Evolutionary conservation across 2,888 invertebrate genomes (phyloP), one percentile per base, ranked within the genome.

Genomic region (Emmelina monodactyla): DNA sequence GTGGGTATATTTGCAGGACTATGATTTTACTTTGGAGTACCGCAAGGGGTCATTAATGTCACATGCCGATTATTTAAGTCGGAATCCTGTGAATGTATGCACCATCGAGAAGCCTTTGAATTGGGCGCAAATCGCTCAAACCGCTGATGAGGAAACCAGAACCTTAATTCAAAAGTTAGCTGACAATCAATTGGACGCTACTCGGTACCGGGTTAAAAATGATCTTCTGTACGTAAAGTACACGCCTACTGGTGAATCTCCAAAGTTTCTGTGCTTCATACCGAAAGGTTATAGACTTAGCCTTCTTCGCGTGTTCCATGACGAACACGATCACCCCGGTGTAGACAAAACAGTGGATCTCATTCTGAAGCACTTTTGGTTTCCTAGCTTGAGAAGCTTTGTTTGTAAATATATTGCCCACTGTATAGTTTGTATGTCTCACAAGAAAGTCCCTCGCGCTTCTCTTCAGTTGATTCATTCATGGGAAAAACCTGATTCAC

Each of bases 401-500:
- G 33, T 19, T 14, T 4, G 19, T 14, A 37, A 32, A 19, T 37
- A 37, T 14, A 16, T 29, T 16, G 4, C 29, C 1, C 33, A 37
- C 14, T 37, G 37, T 22, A 6, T 25, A 25, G 25, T 37, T 10
- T 46, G 40, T 14, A 14, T 48, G 2, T 33, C 40, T 0, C 11
- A 40, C n/a, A 42, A 49, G 32, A 14, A 36, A 11, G 36, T 44
- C 3, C 43, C 47, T 2, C 10, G 46, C 1, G 41, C 42, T 3
- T 40, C 43, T 19, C 37, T 22, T 5, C 42, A 41, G 34, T 37
- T 31, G 16, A 47, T 53, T 13, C 35, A 31, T 7, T 48, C 44
- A 4, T 47, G 50, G 43, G 35, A 42, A 14, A 49, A 46, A 14
- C 40, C 43, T 3, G 41, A 42, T 6, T 2, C 10, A 3, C 48